phyloP scores from a whole-genome alignment of 2,797 vertebrate species.

The Spondyliosoma cantharus region DNA sequence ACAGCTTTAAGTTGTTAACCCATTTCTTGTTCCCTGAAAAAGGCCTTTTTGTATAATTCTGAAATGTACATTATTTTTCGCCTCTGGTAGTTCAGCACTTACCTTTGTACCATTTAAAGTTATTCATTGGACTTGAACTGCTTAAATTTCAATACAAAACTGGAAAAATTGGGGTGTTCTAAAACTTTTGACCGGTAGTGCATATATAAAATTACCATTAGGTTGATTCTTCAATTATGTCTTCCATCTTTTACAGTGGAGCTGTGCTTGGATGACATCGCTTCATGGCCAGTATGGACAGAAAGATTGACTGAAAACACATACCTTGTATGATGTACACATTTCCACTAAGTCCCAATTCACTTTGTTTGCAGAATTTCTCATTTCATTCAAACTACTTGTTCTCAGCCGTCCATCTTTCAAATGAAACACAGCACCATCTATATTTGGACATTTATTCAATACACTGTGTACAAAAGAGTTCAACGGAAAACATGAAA shows the following conservation, averaged over 20 bases:
- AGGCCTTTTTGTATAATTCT: too few relatives aligned
- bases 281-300: not conserved
- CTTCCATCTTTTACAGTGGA: not conserved
- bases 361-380: not conserved
- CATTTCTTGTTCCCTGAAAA: too few relatives aligned
- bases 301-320: not conserved
- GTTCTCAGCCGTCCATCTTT: not conserved
- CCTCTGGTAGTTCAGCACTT: too few relatives aligned
- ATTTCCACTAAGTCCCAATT: not conserved
- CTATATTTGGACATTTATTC: constrained; percentile 83
- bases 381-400: constrained; percentile 1
- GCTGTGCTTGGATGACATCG: not conserved
- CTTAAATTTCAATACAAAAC: too few relatives aligned
- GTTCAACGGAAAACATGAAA: constrained; percentile 73
- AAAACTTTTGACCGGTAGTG: not conserved
- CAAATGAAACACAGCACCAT: constrained; percentile 5
- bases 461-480: constrained; percentile 84
- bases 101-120: too few relatives aligned
- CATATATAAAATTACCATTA: not conserved
- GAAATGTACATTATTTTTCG: too few relatives aligned
- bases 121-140: too few relatives aligned
- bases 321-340: not conserved
- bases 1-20: too few relatives aligned
- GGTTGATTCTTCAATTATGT: not conserved
- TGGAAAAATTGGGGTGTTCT: too few relatives aligned